Evolutionary conservation across 2,113 vertebrate genomes (phyloP).

Genomic region (Pangasianodon hypophthalmus): DNA sequence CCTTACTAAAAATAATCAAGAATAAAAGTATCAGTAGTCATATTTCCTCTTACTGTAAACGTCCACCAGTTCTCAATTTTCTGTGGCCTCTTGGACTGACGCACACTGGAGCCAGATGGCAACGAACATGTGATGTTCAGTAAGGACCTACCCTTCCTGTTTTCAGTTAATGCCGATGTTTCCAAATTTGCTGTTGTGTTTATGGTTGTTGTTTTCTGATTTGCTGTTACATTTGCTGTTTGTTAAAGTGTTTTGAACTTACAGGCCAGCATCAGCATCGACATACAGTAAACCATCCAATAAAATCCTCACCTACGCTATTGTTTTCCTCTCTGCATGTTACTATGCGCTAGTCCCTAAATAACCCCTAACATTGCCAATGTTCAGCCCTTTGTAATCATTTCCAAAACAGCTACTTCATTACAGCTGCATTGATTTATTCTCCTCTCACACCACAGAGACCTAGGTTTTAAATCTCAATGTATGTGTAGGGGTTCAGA

Average conservation of each 20-base stretch:
- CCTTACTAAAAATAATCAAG: neutral
- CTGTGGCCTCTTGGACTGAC: neutral
- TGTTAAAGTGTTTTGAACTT: neutral
- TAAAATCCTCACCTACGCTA: neutral
- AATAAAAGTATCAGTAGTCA: neutral
- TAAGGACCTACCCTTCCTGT: neutral
- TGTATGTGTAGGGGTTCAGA: conserved; percentile 4
- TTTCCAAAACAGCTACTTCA: conserved; percentile 6
- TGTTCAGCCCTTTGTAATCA: neutral
- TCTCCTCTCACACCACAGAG: neutral
- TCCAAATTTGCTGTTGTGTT: neutral
- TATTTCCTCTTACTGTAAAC: conserved; percentile 2
- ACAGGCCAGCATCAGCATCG: neutral
- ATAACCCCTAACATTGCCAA: neutral
- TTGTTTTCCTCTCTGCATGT: neutral
- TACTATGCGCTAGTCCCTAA: neutral
- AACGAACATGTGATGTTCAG: neutral
- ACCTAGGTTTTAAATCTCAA: conserved; percentile 3
- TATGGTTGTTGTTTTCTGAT: neutral
- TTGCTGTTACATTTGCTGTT: neutral
- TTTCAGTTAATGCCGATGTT: neutral
- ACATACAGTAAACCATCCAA: neutral
- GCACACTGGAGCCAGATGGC: neutral
- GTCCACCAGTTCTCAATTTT: neutral
- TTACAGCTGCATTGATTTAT: neutral